phyloP scores from a whole-genome alignment of 2,797 vertebrate genomes.

The Cryptoblepharus egeriae region DNA sequence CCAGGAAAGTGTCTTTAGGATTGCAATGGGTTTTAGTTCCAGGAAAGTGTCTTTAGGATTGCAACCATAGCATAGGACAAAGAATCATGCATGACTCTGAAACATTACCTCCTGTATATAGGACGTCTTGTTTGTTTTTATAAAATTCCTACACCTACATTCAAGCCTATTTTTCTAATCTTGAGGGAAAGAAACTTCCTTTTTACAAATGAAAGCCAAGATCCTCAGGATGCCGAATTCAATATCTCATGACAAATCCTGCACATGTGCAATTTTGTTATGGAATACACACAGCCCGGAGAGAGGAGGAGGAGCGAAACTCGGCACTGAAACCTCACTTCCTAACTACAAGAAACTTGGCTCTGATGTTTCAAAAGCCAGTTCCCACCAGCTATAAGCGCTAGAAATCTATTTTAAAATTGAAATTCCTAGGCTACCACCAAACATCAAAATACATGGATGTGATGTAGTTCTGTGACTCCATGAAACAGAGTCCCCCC shows the following conservation, averaged over 20 bases:
- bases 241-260: background rate
- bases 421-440: background rate
- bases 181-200: background rate
- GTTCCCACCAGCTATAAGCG: background rate
- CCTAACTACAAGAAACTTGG: background rate
- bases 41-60: too few species aligned
- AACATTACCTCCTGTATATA: background rate
- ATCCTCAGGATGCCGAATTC: background rate
- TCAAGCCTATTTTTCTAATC: background rate
- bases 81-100: conserved; percentile 4
- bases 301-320: background rate
- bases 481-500: background rate
- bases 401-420: background rate
- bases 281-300: background rate
- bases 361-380: background rate
- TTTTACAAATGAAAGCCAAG: background rate
- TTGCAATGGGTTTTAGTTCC: too few species aligned
- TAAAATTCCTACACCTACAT: background rate
- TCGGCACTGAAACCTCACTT: background rate
- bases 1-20: too few species aligned
- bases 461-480: background rate
- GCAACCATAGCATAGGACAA: background rate
- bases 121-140: conserved; percentile 6
- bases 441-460: background rate
- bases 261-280: background rate